phyloP scores from a whole-genome alignment of 1,140 invertebrate genomes.

The Ceratosolen solmsi region DNA sequence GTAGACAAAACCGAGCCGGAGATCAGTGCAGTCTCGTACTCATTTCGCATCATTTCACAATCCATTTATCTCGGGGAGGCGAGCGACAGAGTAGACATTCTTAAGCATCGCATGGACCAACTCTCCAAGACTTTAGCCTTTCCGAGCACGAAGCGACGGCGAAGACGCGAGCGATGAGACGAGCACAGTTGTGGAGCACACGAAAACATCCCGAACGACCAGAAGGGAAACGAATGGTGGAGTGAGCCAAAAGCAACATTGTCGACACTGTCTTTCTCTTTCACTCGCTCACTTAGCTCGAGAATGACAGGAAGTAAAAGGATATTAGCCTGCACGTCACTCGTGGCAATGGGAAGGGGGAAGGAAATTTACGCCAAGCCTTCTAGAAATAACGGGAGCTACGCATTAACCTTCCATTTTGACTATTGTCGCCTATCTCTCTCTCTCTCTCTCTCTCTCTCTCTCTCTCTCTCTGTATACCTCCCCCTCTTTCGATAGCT shows the following conservation, averaged over 20 bases:
- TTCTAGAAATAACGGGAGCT: conserved; percentile 49
- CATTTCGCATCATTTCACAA: conserved; percentile 30
- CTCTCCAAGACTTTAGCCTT: neutral
- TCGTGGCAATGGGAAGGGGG: conserved; percentile 58
- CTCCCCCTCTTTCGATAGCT: conserved; percentile 14
- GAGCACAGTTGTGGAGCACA: neutral
- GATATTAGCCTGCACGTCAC: conserved; percentile 68
- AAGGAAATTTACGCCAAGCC: conserved; percentile 48
- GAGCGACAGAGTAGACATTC: neutral
- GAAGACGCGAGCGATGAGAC: neutral
- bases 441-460: conserved; percentile 9
- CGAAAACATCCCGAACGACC: conserved; percentile 25
- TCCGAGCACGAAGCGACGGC: conserved; percentile 16
- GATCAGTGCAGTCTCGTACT: neutral
- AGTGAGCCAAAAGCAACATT: neutral
- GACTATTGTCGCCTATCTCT: neutral
- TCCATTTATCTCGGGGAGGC: conserved; percentile 38
- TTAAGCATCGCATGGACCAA: neutral
- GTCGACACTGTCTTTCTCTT: conserved; percentile 48
- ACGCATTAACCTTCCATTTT: conserved; percentile 7
- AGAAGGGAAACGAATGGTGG: neutral
- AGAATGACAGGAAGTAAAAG: conserved; percentile 66
- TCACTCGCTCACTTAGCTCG: conserved; percentile 38
- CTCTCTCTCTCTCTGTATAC: neutral
- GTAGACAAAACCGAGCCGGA: neutral